Conservation (phyloP, 2,888 invertebrate genomes). For the Xestia c-nigrum region DNA sequence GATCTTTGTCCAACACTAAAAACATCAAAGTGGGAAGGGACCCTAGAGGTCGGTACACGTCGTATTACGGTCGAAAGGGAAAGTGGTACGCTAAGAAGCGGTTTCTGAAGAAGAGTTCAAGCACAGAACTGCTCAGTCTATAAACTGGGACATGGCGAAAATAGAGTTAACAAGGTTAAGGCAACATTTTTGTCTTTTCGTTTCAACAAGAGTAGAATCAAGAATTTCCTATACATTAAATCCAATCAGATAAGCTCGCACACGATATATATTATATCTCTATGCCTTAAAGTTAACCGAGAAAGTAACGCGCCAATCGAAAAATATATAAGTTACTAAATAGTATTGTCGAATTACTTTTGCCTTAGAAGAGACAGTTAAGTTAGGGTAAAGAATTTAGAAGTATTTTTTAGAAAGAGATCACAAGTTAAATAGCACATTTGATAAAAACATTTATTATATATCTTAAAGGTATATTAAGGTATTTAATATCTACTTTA, state of each 20-base stretch:
- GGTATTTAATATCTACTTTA: slow-evolving; percentile 66
- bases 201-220: slow-evolving; percentile 64
- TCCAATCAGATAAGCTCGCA: slow-evolving; percentile 72
- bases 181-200: slow-evolving; percentile 63
- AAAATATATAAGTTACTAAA: slow-evolving; percentile 74
- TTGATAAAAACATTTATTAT: slow-evolving; percentile 71
- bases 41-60: slow-evolving; percentile 29
- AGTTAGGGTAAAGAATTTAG: slow-evolving; percentile 70
- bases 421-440: slow-evolving; percentile 79
- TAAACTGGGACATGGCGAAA: slow-evolving; percentile 12
- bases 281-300: slow-evolving; percentile 70
- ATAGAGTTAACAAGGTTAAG: slow-evolving; percentile 65
- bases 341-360: slow-evolving; percentile 83
- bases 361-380: slow-evolving; percentile 79
- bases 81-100: slow-evolving; percentile 24
- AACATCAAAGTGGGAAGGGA: slow-evolving; percentile 54
- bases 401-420: slow-evolving; percentile 75
- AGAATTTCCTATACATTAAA: slow-evolving; percentile 57
- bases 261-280: slow-evolving; percentile 67
- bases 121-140: slow-evolving; percentile 39
- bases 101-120: slow-evolving; percentile 21
- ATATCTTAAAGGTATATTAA: slow-evolving; percentile 65
- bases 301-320: slow-evolving; percentile 67
- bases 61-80: slow-evolving; percentile 28
- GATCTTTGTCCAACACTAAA: slow-evolving; percentile 58